phyloP scores from a whole-genome alignment of 2,113 vertebrate species.

The Etheostoma cragini region DNA sequence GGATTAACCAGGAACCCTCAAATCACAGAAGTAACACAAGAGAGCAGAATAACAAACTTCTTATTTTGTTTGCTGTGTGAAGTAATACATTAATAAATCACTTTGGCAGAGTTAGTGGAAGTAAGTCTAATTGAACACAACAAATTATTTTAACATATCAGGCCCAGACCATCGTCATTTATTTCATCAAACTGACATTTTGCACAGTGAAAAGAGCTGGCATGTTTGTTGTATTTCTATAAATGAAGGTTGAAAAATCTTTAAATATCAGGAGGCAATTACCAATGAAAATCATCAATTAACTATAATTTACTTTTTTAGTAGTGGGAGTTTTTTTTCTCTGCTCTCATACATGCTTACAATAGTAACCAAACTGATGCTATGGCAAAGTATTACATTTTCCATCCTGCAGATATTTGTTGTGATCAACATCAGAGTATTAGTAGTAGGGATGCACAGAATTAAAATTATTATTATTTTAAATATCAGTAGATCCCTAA shows the following conservation, averaged over 20 bases:
- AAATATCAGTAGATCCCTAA: neutral
- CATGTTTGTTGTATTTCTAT: neutral
- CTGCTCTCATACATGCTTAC: neutral
- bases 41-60: neutral
- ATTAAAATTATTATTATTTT: too few relatives aligned
- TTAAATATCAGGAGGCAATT: neutral
- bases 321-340: neutral
- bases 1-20: neutral
- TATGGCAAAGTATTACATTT: neutral
- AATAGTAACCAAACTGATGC: neutral
- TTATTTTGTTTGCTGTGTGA: neutral
- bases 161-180: neutral
- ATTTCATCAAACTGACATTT: neutral
- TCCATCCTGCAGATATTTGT: neutral
- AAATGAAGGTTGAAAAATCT: neutral
- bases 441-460: neutral
- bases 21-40: neutral
- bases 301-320: neutral
- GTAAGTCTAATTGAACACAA: constrained; percentile 7
- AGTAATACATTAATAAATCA: neutral
- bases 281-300: neutral
- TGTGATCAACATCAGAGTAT: neutral
- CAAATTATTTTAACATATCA: constrained; percentile 1
- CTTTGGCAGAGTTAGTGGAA: neutral
- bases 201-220: neutral